Base-by-base conservation (phyloP, 2,797 vertebrate genomes). In the Lepus oiostolus region DNA sequence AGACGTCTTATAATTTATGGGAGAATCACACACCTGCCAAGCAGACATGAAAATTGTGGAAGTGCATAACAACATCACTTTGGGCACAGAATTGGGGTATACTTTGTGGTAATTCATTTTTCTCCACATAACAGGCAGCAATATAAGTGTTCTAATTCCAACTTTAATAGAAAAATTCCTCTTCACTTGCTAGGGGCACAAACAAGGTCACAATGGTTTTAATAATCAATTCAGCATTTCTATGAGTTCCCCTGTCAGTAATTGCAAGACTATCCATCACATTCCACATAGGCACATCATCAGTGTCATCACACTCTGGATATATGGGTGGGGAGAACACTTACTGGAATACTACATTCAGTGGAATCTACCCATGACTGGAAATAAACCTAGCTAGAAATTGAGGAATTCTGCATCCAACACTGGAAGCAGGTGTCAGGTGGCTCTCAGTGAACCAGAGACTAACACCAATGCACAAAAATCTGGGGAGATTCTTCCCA, bases 51-150 rank as follows among this genome's bases (percentile, higher is more conserved):
- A 68, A 68, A 90, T 65, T 83, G 52, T 54, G 35, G 68, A 92
- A 79, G 19, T 60, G 8, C 35, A 88, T 65, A 83, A n/a, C 24
- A 79, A 47, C 7, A 74, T 81, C 80, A 79, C 21, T 90, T 74
- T 76, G 35, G 22, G n/a, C n/a, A 87, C 76, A 83, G 68, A 86
- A 88, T 32, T 38, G 50, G 5, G 30, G 7, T 62, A 60, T 88
- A 88, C 6, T 92, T 87, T 76, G 38, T 71, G 58, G 71, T 92
- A 50, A 92, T 83, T 42, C 80, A 72, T 92, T 85, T 77, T 35
- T 10, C 75, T 83, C 63, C 62, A 76, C 17, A 54, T 86, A 91
- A 91, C 4, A 54, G 32, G 52, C 28, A 88, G 42, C 10, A 21
- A 77, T 63, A 30, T 42, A 91, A 84, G n/a, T 68, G 50, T 92